phyloP scores from a whole-genome alignment of 2,797 vertebrate species.

The Myotis planiceps region DNA sequence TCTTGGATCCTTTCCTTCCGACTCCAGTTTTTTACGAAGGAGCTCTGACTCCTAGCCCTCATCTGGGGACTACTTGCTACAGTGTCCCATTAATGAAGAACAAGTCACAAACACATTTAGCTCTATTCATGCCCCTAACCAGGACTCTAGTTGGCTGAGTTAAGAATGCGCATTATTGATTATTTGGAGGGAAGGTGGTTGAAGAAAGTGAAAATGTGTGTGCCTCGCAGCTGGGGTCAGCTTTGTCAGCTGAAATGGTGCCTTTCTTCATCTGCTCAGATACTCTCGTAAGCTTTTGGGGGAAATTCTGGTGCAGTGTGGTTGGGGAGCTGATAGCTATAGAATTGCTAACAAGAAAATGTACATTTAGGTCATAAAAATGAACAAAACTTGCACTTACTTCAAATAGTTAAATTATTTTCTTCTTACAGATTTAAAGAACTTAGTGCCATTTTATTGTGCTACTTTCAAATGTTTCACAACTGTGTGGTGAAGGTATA shows the following conservation, averaged over 20 bases:
- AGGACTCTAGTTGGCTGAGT: background rate
- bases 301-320: background rate
- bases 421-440: conserved; percentile 16
- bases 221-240: background rate
- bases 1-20: background rate
- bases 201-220: background rate
- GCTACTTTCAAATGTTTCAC: conserved; percentile 40
- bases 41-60: background rate
- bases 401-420: conserved; percentile 47
- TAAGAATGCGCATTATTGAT: background rate
- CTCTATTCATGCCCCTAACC: background rate
- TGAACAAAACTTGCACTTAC: conserved; percentile 37
- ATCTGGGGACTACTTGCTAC: background rate
- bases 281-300: background rate
- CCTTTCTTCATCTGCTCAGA: background rate
- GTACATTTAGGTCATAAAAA: conserved; percentile 35
- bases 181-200: background rate
- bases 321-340: background rate
- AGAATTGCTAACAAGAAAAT: conserved; percentile 40
- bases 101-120: conserved; percentile 14
- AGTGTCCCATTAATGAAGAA: conserved; percentile 29
- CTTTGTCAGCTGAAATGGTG: background rate
- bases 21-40: background rate
- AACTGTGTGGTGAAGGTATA: background rate
- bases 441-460: background rate